Evolutionary conservation across 2,113 vertebrate genomes (phyloP), one percentile per base, ranked within the genome.

Genomic region (Myanophis thanlyinensis): DNA sequence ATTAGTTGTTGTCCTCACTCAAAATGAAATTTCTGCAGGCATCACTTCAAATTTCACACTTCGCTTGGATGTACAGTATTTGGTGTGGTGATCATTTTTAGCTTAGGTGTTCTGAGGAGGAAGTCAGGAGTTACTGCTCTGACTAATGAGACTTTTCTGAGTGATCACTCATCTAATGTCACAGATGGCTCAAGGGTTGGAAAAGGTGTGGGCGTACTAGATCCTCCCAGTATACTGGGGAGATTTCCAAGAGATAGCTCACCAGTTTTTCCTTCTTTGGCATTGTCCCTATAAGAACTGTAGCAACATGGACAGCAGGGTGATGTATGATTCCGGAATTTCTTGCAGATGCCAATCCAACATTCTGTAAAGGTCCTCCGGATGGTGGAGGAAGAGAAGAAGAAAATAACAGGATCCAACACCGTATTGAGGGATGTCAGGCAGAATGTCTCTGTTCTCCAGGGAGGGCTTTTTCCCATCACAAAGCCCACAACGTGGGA

Each of bases 371-470:
- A 96, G 0, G 92, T 94, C 3, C 94, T 96, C 47, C 98, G 97
- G 80, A 98, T 96, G 0, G 98, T 98, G 0, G 98, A 95, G 0
- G 98, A 99, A 0, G 98, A 98, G 52, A 92, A 92, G 88, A 85
- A 92, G 67, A 92, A 92, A 47, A 89, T 89, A 3, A 99, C 59
- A 0, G 99, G 99, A 92, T 99, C 98, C 30, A 99, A 94, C 35
- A 97, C 98, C 51, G 98, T 97, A 0, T 99, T 99, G 91, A 99
- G 98, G 12, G 98, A 98, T 88, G 98, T 98, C 91, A 98, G 96
- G 0, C 98, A 96, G 94, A 99, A 96, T 0, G 98, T 98, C 12
- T 97, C 95, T 56, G 96, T 95, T 49, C 99, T 96, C 99, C 98
- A 99, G 0, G 0, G 0, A 0, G 98, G 98, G 85, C 97, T 85